Evolutionary conservation across 2,888 invertebrate species (phyloP).

Genomic region (Alviniconcha strummeri): DNA sequence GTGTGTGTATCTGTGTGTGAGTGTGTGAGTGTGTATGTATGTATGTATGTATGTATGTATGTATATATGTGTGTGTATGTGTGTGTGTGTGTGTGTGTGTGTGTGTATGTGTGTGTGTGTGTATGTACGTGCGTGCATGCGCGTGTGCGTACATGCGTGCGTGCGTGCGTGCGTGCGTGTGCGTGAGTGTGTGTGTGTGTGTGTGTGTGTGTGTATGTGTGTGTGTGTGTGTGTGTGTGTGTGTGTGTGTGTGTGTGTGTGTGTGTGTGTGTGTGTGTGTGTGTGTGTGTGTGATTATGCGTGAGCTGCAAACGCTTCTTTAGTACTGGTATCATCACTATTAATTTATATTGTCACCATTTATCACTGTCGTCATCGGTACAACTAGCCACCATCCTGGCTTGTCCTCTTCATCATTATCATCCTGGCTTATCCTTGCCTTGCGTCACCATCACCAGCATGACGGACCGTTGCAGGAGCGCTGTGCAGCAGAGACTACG

Average conservation of each 20-base stretch:
- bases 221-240: neutral
- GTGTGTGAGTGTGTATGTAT: constrained; percentile 4
- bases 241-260: neutral
- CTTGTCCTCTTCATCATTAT: neutral
- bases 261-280: neutral
- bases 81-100: neutral
- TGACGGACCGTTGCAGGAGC: neutral
- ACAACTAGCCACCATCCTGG: too few relatives aligned
- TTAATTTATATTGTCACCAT: too few relatives aligned
- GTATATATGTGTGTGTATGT: neutral
- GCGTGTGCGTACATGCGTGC: neutral
- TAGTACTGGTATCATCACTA: too few relatives aligned
- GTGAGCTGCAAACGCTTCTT: too few relatives aligned
- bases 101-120: neutral
- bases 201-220: constrained; percentile 8
- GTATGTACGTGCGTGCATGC: neutral
- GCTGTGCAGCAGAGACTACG: neutral
- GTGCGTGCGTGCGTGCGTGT: neutral
- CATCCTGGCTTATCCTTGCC: neutral
- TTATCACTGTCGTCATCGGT: too few relatives aligned
- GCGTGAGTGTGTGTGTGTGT: neutral
- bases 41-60: neutral
- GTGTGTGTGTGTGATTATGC: neutral
- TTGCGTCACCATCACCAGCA: too few relatives aligned
- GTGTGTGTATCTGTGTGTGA: neutral